Percentiles rank a stretch among this genome's conserved stretches.
phyloP scores from a whole-genome alignment of 2,797 vertebrate species.

The Thripadectes ignobilis region DNA sequence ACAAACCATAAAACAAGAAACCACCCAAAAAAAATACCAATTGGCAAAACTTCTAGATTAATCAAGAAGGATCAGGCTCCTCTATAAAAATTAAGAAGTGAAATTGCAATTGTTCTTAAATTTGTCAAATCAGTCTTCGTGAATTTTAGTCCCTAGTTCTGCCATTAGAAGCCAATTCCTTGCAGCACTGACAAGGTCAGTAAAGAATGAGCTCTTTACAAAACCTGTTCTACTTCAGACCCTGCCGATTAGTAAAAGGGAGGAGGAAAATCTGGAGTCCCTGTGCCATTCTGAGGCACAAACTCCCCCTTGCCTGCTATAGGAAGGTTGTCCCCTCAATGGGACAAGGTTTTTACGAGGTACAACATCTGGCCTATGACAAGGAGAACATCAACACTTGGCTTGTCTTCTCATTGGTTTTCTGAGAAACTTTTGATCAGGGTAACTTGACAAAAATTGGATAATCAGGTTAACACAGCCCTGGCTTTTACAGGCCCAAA shows the following conservation, averaged over 20 bases:
- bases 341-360: not conserved
- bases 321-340: not conserved
- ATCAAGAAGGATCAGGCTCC: not conserved
- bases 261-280: not conserved
- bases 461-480: not conserved
- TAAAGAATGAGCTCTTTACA: not conserved
- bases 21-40: too few relatives aligned
- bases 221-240: not conserved
- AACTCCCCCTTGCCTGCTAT: rapidly evolving
- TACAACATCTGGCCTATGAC: not conserved
- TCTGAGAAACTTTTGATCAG: not conserved
- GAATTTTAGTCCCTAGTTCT: not conserved
- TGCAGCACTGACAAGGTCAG: not conserved
- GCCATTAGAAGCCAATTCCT: not conserved
- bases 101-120: not conserved
- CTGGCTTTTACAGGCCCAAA: not conserved
- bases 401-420: not conserved
- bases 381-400: not conserved
- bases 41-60: not conserved
- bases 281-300: not conserved
- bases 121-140: not conserved
- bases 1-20: too few relatives aligned
- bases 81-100: not conserved
- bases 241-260: not conserved
- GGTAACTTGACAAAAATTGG: not conserved